Base-by-base conservation (phyloP, 2,888 invertebrate genomes). In the Sicus ferrugineus region DNA sequence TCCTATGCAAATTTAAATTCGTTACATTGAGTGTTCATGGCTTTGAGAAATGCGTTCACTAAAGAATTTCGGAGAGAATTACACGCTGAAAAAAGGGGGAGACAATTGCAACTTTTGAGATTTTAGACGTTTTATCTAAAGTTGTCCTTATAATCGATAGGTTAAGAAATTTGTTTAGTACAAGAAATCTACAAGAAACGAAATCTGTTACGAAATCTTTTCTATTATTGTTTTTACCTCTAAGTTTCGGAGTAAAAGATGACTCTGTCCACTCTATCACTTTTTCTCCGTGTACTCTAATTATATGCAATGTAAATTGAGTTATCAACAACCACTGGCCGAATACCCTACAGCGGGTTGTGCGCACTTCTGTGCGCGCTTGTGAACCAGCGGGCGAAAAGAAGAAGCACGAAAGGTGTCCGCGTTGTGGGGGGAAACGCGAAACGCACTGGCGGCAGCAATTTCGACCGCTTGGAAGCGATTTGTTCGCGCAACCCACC, bases 271-370 rank as follows among this genome's bases (percentile, higher is more conserved):
- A 42, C n/a, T 4, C 42, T 42, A n/a, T 42, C 26, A 54, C 52
- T 34, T 66, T 56, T 56, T 42, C 38, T 42, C 28, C 7, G 58
- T 67, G 67, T 58, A 67, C 11, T 16, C 46, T 66, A 58, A 67
- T 67, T 21, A 58, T 58, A 67, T 67, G 74, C 71, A 76, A 75
- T 75, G 77, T 76, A 75, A 80, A 81, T 79, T 76, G 77, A 79
- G 78, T 75, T 76, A 75, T 78, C 67, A 67, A 58, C 58, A 58
- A 42, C n/a, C n/a, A n/a, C 67, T 66, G 46, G 30, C 19, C 56
- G 34, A 28, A 46, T 56, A 66, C 54, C 56, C 52, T 42, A 58
- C 54, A 56, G 46, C 67, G 23, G 30, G 61, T n/a, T 61, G 42
- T 42, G 42, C 9, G 52, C 50, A 65, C 67, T 67, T 67, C 67